Conservation (phyloP, 2,797 vertebrate species). For the Enteromius anoplus region DNA sequence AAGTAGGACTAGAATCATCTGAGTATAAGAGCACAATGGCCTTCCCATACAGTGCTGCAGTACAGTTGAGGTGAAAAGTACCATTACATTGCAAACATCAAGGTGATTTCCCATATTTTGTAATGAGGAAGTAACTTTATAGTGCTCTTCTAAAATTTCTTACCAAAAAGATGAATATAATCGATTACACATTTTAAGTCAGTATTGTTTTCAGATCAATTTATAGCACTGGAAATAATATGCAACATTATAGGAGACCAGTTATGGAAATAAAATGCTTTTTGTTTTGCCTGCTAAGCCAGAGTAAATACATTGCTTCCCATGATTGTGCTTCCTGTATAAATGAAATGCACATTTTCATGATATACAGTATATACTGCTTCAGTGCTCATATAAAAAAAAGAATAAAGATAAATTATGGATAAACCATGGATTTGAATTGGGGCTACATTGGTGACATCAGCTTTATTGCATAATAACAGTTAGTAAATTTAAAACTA, state of each 20-base stretch:
- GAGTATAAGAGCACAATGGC: not conserved
- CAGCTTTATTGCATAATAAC: too few species aligned
- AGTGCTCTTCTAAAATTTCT: too few species aligned
- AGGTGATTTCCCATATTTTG: not conserved
- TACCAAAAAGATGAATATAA: not conserved
- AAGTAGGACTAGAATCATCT: constrained; percentile 1
- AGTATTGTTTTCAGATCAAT: not conserved
- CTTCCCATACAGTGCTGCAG: not conserved
- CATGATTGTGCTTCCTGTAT: not conserved
- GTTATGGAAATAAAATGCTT: not conserved
- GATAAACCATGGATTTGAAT: not conserved
- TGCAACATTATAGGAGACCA: not conserved
- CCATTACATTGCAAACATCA: not conserved
- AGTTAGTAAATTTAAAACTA: too few species aligned
- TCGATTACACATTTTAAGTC: not conserved
- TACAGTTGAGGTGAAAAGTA: not conserved
- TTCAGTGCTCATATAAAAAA: not conserved
- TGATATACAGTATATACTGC: not conserved
- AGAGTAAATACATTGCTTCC: not conserved
- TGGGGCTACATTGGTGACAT: too few species aligned
- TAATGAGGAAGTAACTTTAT: not conserved
- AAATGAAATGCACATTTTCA: not conserved
- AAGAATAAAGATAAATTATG: not conserved
- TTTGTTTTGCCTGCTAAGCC: not conserved
- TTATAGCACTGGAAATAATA: not conserved